Base-by-base conservation (phyloP, 92 coral and sea anemone species). In the Phenganax marumi region DNA sequence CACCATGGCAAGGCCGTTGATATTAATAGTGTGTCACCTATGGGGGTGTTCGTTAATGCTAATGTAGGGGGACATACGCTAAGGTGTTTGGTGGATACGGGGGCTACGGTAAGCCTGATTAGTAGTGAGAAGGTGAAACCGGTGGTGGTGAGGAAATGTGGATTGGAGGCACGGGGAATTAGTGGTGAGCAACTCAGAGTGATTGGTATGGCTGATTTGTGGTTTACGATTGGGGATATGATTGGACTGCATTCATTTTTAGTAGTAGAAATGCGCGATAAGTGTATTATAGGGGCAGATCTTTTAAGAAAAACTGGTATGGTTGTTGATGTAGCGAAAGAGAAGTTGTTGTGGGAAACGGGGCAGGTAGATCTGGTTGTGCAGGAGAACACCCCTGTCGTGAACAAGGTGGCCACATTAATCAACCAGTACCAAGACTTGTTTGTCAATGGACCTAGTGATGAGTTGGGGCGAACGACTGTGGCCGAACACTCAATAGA, bases 151-250 rank as follows among this genome's bases (percentile, higher is more conserved):
- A 39, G 6, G 48, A 8, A 17, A 33, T 39, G 76, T 39, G 3
- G 51, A 17, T 25, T 70, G 76, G 14, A 50, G 39, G 76, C 76
- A n/a, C 53, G 56, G 48, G 76, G 76, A 39, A 70, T 70, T 17
- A 17, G 76, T 17, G 76, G 76, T 47, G 76, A 70, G 48, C 9
- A 70, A 70, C 8, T 46, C 3, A 7, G 14, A 39, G 54, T 70
- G 23, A 8, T 39, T 70, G 76, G 54, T 3, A 8, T 3, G 17
- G 56, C 53, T 19, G 17, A 70, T 3, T 10, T 70, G 14, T 19
- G 8, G 56, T n/a, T 39, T 12, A 3, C 23, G 76, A 3, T 70
- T 0, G 76, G 76, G 0, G 48, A 70, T 7, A 17, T 39, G 16
- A 70, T 17, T 3, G 7, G 7, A 3, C 10, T 70, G 7, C 75